phyloP scores from a whole-genome alignment of 2,797 vertebrate species.

The Pseudotriccus pelzelni region DNA sequence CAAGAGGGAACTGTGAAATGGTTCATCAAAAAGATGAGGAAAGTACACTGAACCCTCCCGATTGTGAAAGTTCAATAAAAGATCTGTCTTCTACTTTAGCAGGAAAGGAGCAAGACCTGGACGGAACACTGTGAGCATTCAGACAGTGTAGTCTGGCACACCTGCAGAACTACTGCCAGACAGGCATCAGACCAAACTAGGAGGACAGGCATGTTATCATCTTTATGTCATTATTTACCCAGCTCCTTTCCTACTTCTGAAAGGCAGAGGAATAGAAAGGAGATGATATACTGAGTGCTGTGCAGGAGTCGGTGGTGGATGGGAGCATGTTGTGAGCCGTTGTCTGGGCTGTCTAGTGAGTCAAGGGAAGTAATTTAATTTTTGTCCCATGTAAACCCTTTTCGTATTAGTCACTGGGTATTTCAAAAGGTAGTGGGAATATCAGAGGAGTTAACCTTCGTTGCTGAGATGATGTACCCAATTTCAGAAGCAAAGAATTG shows the following conservation, averaged over 20 bases:
- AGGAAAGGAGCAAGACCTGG: not conserved
- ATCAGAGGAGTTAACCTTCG: not conserved
- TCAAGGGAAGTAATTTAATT: not conserved
- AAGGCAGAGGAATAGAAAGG: not conserved
- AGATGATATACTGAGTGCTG: not conserved
- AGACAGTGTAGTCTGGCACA: not conserved
- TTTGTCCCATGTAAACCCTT: not conserved
- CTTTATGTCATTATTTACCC: not conserved
- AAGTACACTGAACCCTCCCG: not conserved
- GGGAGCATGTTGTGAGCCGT: not conserved
- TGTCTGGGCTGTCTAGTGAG: not conserved
- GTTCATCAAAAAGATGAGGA: not conserved
- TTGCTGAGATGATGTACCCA: not conserved
- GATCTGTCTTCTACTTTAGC: not conserved
- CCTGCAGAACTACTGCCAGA: not conserved
- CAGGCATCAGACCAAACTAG: not conserved
- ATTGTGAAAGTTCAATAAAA: not conserved
- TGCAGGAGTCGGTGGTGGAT: not conserved
- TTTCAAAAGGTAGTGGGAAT: not conserved
- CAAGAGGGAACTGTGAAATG: not conserved
- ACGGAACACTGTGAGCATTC: not conserved
- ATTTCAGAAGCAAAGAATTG: not conserved
- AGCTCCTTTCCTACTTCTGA: not conserved
- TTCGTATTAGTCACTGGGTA: not conserved
- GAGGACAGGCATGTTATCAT: not conserved